phyloP scores from a whole-genome alignment of 2,113 vertebrate genomes.

The Datnioides undecimradiatus region DNA sequence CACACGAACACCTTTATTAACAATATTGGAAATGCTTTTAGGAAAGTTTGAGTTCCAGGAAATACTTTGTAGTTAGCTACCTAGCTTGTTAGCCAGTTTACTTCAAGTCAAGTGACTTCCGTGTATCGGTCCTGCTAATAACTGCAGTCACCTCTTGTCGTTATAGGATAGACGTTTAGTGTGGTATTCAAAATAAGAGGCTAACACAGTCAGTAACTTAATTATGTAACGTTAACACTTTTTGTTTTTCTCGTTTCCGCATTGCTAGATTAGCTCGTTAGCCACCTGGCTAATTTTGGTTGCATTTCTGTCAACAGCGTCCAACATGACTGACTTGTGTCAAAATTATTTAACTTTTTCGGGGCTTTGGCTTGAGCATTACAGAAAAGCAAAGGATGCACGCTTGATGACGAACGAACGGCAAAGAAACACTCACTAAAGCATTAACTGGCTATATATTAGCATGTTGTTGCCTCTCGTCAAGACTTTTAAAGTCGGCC shows the following conservation, averaged over 20 bases:
- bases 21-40: background rate
- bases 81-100: slow-evolving; percentile 56
- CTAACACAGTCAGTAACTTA: background rate
- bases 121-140: slow-evolving; percentile 29
- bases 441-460: background rate
- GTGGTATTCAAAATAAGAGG: background rate
- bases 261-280: slow-evolving; percentile 34
- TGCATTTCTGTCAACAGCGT: background rate
- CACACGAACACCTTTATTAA: background rate
- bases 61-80: slow-evolving; percentile 58
- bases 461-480: slow-evolving; percentile 1
- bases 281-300: slow-evolving; percentile 21
- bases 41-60: slow-evolving; percentile 68
- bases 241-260: slow-evolving; percentile 13
- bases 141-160: background rate
- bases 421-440: background rate
- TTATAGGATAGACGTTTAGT: background rate
- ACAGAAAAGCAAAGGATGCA: background rate
- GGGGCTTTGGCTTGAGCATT: background rate
- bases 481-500: background rate
- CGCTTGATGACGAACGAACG: background rate
- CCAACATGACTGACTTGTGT: background rate
- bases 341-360: background rate
- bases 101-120: slow-evolving; percentile 65
- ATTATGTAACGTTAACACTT: background rate